phyloP scores from a whole-genome alignment of 2,113 vertebrate genomes.

The Hylia prasina region DNA sequence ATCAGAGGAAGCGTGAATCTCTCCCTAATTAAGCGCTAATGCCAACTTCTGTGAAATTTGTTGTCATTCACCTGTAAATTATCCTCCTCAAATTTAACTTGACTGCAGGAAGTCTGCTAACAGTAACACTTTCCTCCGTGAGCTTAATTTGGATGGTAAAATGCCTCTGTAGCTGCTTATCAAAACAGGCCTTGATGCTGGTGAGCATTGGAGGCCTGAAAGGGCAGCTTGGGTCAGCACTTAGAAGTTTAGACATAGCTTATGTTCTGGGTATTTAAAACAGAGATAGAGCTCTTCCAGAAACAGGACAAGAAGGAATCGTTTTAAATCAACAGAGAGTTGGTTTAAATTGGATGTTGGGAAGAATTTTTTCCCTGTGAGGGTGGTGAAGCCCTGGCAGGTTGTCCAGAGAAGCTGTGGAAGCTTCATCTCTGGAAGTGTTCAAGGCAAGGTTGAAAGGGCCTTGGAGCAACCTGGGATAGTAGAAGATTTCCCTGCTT shows the following conservation, averaged over 20 bases:
- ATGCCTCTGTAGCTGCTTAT: neutral
- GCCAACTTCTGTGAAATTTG: constrained; percentile 37
- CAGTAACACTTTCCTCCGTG: neutral
- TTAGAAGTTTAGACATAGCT: neutral
- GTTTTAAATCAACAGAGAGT: neutral
- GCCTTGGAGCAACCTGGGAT: neutral
- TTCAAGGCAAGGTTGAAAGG: accelerated
- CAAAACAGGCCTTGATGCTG: neutral
- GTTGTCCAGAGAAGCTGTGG: neutral
- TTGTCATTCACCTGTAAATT: constrained; percentile 55
- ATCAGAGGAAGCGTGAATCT: neutral
- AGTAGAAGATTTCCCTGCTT: neutral
- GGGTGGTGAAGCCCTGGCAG: neutral
- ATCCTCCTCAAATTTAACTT: constrained; percentile 35
- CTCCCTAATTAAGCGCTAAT: constrained; percentile 34
- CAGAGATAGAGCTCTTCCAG: neutral
- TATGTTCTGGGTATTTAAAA: neutral
- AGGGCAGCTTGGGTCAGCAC: neutral
- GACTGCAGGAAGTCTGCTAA: constrained; percentile 8
- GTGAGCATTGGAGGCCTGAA: neutral
- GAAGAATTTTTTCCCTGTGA: neutral
- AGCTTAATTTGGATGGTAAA: neutral
- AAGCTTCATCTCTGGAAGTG: neutral
- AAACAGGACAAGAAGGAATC: neutral
- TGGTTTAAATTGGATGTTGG: neutral